Conservation (phyloP, 2,888 invertebrate genomes). For the Drosophila nigricruria region DNA sequence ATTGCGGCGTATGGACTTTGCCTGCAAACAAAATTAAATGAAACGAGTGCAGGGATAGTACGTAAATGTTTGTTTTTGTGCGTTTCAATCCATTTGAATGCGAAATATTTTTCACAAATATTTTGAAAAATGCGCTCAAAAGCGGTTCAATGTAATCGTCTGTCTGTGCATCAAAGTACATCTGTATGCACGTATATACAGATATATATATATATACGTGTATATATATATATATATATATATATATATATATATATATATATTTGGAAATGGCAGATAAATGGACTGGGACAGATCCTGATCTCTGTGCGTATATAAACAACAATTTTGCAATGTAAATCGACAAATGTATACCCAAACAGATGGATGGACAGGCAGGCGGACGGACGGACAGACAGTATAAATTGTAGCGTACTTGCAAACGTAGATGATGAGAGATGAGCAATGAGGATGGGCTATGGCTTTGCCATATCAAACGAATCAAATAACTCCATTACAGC, state of each 20-base stretch:
- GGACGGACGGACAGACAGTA: conserved; percentile 1
- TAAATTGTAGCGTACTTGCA: conserved; percentile 13
- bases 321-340: conserved; percentile 76
- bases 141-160: conserved; percentile 64
- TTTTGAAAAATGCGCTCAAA: conserved; percentile 63
- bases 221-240: conserved; percentile 2
- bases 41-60: conserved; percentile 46
- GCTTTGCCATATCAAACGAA: conserved; percentile 56
- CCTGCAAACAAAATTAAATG: conserved; percentile 55
- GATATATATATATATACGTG: neutral
- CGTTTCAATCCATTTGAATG: conserved; percentile 73
- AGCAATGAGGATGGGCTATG: conserved; percentile 26
- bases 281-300: conserved; percentile 48
- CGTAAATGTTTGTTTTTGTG: conserved; percentile 72
- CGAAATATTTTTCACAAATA: conserved; percentile 72
- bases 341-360: conserved; percentile 49
- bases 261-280: conserved; percentile 1
- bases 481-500: conserved; percentile 42
- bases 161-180: conserved; percentile 21
- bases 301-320: conserved; percentile 66
- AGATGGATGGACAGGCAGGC: neutral
- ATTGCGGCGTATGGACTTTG: conserved; percentile 23
- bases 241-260: conserved; percentile 5
- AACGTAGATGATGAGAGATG: conserved; percentile 29
- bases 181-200: neutral